Conservation (phyloP, 2,113 vertebrate genomes). For the Thamnophis sirtalis region DNA sequence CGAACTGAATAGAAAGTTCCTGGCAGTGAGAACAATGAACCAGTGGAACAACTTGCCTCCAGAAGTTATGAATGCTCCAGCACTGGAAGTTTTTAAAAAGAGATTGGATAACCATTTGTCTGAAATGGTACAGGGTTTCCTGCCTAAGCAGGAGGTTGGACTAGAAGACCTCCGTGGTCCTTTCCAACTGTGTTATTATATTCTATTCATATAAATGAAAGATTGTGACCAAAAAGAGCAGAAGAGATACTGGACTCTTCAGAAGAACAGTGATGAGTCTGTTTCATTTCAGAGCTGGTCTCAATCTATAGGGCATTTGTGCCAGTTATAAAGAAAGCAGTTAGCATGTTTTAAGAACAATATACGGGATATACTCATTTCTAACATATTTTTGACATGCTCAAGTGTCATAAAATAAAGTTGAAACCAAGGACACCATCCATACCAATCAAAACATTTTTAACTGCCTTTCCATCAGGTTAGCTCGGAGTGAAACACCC, state of each 20-base stretch:
- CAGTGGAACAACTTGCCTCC: too few species aligned
- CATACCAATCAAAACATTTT: not conserved
- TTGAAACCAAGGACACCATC: not conserved
- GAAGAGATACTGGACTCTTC: not conserved
- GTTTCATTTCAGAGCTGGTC: not conserved
- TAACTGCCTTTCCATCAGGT: not conserved
- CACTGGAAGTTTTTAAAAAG: too few species aligned
- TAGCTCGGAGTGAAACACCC: not conserved
- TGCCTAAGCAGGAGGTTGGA: too few species aligned
- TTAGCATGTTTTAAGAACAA: not conserved
- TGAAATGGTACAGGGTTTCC: too few species aligned
- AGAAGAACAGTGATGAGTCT: not conserved
- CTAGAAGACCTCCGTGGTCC: too few species aligned
- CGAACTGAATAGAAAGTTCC: too few species aligned
- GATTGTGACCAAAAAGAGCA: not conserved
- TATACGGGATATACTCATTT: not conserved
- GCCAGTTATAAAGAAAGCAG: not conserved
- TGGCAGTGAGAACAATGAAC: too few species aligned
- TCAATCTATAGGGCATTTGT: not conserved
- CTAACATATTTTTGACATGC: not conserved
- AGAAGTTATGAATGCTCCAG: too few species aligned
- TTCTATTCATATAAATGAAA: not conserved
- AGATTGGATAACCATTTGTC: too few species aligned
- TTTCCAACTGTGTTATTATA: too few species aligned
- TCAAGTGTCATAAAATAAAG: not conserved